Base-by-base conservation (phyloP, 2,888 invertebrate genomes). In the Hipparchia semele region DNA sequence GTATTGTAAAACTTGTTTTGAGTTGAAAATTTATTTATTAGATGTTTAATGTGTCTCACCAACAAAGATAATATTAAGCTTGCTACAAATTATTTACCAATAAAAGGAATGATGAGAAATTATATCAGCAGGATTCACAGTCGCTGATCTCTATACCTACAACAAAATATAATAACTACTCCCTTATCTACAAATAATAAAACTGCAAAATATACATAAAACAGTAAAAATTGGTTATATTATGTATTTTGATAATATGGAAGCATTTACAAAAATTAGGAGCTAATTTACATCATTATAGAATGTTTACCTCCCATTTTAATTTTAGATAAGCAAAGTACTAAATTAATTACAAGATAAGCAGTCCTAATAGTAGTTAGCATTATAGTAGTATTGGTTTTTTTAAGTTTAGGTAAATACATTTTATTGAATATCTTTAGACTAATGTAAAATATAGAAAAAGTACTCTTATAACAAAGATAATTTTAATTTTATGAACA, bases 201-300 rank as follows among this genome's bases (percentile, higher is more conserved):
- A 49, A 49, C 5, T 49, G 49, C 49, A 49, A 49, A 49, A 49
- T 49, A 49, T 49, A 49, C 49, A 49, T 58, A 59, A 59, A 39
- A 23, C 10, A 59, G 9, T 23, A 46, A 62, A 62, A 62, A 62
- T 46, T 49, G 10, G 45, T 46, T 59, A 8, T 59, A 33, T 13
- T 39, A 39, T 33, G 9, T 33, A 59, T 9, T 9, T 49, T 61
- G 49, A 8, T 39, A 60, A 49, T 49, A 49, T 9, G 49, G 13
- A 49, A 64, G 46, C 61, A 54, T 70, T 70, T 64, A 70, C 46
- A 70, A 64, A 39, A 56, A 64, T 54, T 60, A 12, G 10, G 10
- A 60, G 33, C 59, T 33, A 58, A 58, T 60, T 60, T 39, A 39
- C 59, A 60, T 60, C 1, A 60, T 39, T 39, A 60, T 60, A 33